A percentile compares a stretch with the other conserved stretches of the same genome.
Conservation (phyloP, 2,888 invertebrate genomes). For the Pseudanteris insignis region DNA sequence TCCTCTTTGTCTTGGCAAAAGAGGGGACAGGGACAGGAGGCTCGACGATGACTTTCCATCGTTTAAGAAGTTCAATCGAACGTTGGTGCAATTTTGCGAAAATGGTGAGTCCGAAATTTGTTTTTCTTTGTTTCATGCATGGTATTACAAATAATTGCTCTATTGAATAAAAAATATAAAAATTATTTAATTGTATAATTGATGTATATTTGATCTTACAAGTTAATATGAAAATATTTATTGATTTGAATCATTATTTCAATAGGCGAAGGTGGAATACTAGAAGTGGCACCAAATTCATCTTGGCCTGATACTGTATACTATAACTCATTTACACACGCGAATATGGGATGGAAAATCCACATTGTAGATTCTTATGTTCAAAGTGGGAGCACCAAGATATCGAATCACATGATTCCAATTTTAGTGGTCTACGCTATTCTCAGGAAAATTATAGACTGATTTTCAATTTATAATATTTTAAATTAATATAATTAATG, state of each 20-base stretch:
- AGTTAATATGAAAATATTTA: too few relatives aligned
- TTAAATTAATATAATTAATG: too few relatives aligned
- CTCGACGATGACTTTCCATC: constrained; percentile 80
- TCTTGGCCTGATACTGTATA: constrained; percentile 93
- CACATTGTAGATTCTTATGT: constrained; percentile 84
- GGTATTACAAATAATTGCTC: too few relatives aligned
- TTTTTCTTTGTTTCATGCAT: too few relatives aligned
- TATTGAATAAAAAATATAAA: too few relatives aligned
- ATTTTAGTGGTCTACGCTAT: not conserved
- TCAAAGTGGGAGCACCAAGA: constrained; percentile 47
- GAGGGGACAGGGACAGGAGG: constrained; percentile 76
- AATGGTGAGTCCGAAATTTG: too few relatives aligned
- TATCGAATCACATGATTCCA: too few relatives aligned
- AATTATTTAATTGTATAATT: too few relatives aligned
- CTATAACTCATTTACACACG: constrained; percentile 91
- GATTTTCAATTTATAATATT: not conserved
- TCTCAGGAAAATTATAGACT: constrained; percentile 6
- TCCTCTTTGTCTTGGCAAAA: constrained; percentile 78
- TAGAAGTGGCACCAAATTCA: constrained; percentile 85
- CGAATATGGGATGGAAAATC: constrained; percentile 96
- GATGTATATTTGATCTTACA: too few relatives aligned
- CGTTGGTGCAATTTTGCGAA: constrained; percentile 77
- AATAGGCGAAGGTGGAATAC: constrained; percentile 74
- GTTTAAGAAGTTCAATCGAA: constrained; percentile 86
- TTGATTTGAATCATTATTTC: too few relatives aligned